Conservation (phyloP, 1,140 invertebrate species). For the Galendromus occidentalis region DNA sequence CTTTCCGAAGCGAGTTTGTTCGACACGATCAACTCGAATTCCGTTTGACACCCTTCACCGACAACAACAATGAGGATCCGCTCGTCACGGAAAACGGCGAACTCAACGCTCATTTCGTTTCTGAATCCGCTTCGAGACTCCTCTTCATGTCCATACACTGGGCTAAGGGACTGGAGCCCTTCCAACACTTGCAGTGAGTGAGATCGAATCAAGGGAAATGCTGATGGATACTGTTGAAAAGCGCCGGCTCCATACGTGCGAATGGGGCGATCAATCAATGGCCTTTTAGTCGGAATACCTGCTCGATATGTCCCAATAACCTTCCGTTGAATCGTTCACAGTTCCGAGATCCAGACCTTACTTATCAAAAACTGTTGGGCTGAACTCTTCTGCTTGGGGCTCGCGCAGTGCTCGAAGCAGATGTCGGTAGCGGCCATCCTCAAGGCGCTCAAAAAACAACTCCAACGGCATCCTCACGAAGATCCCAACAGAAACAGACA, state of each 20-base stretch:
- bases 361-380: conserved; percentile 72
- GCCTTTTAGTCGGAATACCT: too few species aligned
- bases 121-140: conserved; percentile 68
- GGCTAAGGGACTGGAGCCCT: conserved; percentile 58
- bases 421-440: conserved; percentile 60
- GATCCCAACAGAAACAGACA: conserved; percentile 36
- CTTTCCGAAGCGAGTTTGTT: background rate
- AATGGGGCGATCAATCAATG: background rate
- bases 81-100: background rate
- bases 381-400: conserved; percentile 71
- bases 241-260: background rate
- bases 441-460: conserved; percentile 49
- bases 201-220: background rate
- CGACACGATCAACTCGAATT: conserved; percentile 2
- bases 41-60: background rate
- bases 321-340: too few species aligned
- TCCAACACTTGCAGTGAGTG: conserved; percentile 49
- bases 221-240: background rate
- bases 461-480: conserved; percentile 31
- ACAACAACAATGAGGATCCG: background rate
- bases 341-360: conserved; percentile 58
- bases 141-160: conserved; percentile 73
- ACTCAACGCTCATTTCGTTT: conserved; percentile 69
- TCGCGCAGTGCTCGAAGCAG: conserved; percentile 64
- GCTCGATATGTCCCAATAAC: too few species aligned